Evolutionary conservation across 1,140 invertebrate genomes (phyloP).

Genomic region (Streblospio benedicti): DNA sequence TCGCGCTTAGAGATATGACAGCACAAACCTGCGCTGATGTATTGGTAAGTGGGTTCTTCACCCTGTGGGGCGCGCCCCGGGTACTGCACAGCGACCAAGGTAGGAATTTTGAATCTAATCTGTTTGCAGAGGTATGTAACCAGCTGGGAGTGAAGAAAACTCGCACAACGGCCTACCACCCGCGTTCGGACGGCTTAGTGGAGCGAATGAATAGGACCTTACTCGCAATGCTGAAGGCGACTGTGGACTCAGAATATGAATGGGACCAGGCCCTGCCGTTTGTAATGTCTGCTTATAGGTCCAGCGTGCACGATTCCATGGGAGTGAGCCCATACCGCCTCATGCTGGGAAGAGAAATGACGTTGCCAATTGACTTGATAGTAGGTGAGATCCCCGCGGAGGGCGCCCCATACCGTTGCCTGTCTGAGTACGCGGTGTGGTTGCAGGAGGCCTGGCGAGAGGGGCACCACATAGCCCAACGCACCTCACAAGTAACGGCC

Average conservation of each 20-base stretch:
- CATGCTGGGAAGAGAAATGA: slow-evolving; percentile 22
- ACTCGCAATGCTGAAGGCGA: slow-evolving; percentile 23
- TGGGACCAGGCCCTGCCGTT: slow-evolving; percentile 23
- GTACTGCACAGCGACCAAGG: slow-evolving; percentile 40
- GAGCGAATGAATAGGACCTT: slow-evolving; percentile 5
- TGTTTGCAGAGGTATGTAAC: slow-evolving; percentile 16
- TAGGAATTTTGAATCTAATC: slow-evolving; percentile 17
- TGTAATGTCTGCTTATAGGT: slow-evolving; percentile 22
- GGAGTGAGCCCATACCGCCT: slow-evolving; percentile 21
- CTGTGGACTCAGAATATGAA: slow-evolving; percentile 16
- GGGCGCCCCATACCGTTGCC: too few species aligned
- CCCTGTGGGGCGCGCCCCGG: slow-evolving; percentile 36
- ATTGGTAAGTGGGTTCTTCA: slow-evolving; percentile 35
- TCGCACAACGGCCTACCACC: slow-evolving; percentile 21
- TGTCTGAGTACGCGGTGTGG: not conserved
- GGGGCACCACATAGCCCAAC: too few species aligned
- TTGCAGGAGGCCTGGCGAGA: not conserved
- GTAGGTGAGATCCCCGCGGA: too few species aligned
- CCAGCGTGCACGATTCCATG: slow-evolving; percentile 21
- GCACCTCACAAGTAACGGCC: too few species aligned
- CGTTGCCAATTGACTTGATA: slow-evolving; percentile 16
- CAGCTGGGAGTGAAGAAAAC: slow-evolving; percentile 17
- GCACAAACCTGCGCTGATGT: slow-evolving; percentile 35
- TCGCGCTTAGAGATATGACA: slow-evolving; percentile 39
- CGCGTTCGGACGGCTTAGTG: slow-evolving; percentile 23